Evolutionary conservation across 2,888 invertebrate genomes (phyloP).

Genomic region (Lymantria monacha): DNA sequence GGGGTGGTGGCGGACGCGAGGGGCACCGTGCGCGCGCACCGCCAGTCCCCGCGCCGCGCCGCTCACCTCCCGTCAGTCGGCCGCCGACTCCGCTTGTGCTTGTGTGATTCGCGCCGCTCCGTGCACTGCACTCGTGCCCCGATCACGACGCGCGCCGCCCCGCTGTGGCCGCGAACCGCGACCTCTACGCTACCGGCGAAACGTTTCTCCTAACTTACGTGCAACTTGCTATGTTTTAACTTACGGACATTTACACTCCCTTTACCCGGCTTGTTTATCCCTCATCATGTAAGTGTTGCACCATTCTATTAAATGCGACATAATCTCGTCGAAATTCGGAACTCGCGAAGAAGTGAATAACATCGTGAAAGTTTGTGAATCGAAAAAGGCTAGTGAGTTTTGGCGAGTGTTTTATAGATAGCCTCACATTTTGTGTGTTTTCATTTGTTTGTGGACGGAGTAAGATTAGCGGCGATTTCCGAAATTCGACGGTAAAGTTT

Average conservation of each 20-base stretch:
- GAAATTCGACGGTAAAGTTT: conserved; percentile 74
- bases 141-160: conserved; percentile 81
- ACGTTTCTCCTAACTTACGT: conserved; percentile 76
- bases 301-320: conserved; percentile 72
- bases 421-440: conserved; percentile 45
- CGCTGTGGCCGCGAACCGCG: conserved; percentile 84
- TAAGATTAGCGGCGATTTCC: conserved; percentile 62
- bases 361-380: conserved; percentile 75
- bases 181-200: conserved; percentile 83
- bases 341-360: conserved; percentile 65
- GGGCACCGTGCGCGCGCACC: conserved; percentile 43
- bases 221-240: conserved; percentile 78
- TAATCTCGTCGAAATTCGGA: conserved; percentile 74
- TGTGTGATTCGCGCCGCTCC: conserved; percentile 82
- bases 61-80: conserved; percentile 80
- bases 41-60: conserved; percentile 72
- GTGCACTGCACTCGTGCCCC: conserved; percentile 81
- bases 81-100: conserved; percentile 83
- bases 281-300: conserved; percentile 80
- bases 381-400: conserved; percentile 59
- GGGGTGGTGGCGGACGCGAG: conserved; percentile 47
- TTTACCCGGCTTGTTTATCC: conserved; percentile 79
- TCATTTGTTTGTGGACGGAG: conserved; percentile 55
- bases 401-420: conserved; percentile 40
- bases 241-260: conserved; percentile 75